Evolutionary conservation across 2,888 invertebrate genomes (phyloP), one percentile per base, ranked within the genome.

Genomic region (Ornithoptera priamus): DNA sequence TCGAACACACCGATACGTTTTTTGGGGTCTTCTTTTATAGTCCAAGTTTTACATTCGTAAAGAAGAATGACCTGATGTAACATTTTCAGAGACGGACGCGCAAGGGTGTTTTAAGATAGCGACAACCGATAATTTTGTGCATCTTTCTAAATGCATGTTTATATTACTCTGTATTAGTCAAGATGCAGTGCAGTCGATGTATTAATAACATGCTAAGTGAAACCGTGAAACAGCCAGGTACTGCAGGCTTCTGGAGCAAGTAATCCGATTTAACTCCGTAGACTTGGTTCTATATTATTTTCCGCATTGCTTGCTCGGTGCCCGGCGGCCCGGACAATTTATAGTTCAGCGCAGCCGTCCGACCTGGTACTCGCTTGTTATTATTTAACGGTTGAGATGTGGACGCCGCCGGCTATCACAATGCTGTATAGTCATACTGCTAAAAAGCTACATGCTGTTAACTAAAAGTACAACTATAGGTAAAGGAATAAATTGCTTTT

Each of bases 251-350:
- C 22, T 24, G 58, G 17, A 36, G 63, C 50, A n/a, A 50, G 67
- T 57, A 67, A 67, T 46, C 57, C 58, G 59, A 59, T 67, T 67
- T 56, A 59, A 22, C 58, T 39, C 18, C 39, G 24, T 68, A 64
- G 36, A 60, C 60, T n/a, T 42, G 68, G 15, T 39, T 36, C 68
- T 68, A 30, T 68, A 60, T 82, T 86, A 91, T 88, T 90, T 92
- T 91, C 92, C 92, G 91, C 90, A 88, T 90, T 91, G 92, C 91
- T 91, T 90, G 91, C 88, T 86, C 83, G 86, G 86, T 86, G 91
- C 90, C 91, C 89, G 85, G 82, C 83, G 91, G 92, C 91, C 83
- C 85, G 81, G 82, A 85, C 92, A 89, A 91, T 92, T 92, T 92
- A 92, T 91, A 88, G 87, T 86, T 78, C 80, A 82, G 83, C 85